A percentile compares a stretch with the other conserved stretches of the same genome.
Evolutionary conservation across 30 jellyfish, hydroid and myxozoan genomes (phyloP).

Genomic region (Hydractinia symbiolongicarpus): DNA sequence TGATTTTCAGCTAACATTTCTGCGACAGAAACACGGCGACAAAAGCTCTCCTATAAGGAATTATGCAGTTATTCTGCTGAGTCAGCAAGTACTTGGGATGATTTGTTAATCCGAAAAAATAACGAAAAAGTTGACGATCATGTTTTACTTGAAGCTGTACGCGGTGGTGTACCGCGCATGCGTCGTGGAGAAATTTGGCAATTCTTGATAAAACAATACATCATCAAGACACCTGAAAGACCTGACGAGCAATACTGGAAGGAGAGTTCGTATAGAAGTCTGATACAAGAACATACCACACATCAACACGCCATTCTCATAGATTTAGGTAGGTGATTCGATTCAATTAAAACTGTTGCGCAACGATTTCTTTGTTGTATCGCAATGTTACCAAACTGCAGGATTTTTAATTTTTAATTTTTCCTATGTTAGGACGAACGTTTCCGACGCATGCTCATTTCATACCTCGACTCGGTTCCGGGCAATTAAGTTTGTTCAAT

Average conservation of each 20-base stretch:
- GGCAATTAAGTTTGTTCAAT: conserved; percentile 85
- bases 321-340: conserved; percentile 67
- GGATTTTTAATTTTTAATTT: neutral
- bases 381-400: neutral
- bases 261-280: conserved; percentile 40
- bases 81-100: conserved; percentile 81
- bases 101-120: conserved; percentile 42
- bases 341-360: neutral
- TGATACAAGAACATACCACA: conserved; percentile 47
- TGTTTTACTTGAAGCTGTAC: conserved; percentile 70
- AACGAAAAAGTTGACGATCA: conserved; percentile 70
- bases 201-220: conserved; percentile 72
- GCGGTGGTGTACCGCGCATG: conserved; percentile 91
- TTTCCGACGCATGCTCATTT: conserved; percentile 90
- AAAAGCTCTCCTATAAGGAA: conserved; percentile 82
- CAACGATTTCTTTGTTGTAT: neutral
- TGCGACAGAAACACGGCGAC: conserved; percentile 97
- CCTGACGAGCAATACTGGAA: conserved; percentile 58
- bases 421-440: conserved; percentile 75
- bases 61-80: conserved; percentile 70
- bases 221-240: conserved; percentile 72
- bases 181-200: conserved; percentile 99
- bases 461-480: conserved; percentile 87
- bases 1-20: conserved; percentile 55
- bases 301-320: conserved; percentile 97